A percentile compares a stretch with the other conserved stretches of the same genome.
phyloP scores from a whole-genome alignment of 2,797 vertebrate species.

The Notolabrus celidotus region DNA sequence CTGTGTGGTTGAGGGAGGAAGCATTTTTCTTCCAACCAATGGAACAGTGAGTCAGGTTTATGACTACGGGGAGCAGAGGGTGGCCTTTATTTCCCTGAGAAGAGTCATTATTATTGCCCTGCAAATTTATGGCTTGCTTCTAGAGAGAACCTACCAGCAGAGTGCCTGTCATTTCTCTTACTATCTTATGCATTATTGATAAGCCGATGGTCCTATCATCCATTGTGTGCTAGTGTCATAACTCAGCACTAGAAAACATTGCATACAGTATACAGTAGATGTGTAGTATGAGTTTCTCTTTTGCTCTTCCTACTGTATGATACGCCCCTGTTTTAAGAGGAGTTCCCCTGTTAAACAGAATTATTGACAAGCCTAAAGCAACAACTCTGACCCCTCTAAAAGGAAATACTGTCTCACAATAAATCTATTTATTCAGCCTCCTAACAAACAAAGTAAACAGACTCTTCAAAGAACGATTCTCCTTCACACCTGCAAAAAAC shows the following conservation, averaged over 20 bases:
- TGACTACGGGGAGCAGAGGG: constrained; percentile 83
- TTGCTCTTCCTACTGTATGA: constrained; percentile 59
- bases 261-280: constrained; percentile 59
- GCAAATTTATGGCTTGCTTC: constrained; percentile 85
- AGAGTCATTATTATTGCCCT: constrained; percentile 86
- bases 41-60: constrained; percentile 85
- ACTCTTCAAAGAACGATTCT: constrained; percentile 1
- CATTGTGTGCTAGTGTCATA: constrained; percentile 74
- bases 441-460: neutral
- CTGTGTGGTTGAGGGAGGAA: constrained; percentile 76
- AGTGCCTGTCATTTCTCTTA: constrained; percentile 84
- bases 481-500: neutral
- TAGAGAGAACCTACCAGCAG: constrained; percentile 81
- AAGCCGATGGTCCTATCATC: constrained; percentile 82
- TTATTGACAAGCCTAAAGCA: constrained; percentile 30
- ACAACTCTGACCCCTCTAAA: constrained; percentile 28
- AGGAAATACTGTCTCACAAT: constrained; percentile 22
- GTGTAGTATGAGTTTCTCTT: constrained; percentile 48
- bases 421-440: constrained; percentile 9
- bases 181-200: constrained; percentile 86
- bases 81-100: constrained; percentile 86
- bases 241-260: constrained; percentile 74
- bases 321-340: constrained; percentile 45
- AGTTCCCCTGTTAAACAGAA: constrained; percentile 43
- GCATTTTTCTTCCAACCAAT: constrained; percentile 84